These are phyloP conservation scores for Campoplex nolae DNA, from an alignment of 2,888 invertebrate species.

Conservation along the genomic window DNA sequence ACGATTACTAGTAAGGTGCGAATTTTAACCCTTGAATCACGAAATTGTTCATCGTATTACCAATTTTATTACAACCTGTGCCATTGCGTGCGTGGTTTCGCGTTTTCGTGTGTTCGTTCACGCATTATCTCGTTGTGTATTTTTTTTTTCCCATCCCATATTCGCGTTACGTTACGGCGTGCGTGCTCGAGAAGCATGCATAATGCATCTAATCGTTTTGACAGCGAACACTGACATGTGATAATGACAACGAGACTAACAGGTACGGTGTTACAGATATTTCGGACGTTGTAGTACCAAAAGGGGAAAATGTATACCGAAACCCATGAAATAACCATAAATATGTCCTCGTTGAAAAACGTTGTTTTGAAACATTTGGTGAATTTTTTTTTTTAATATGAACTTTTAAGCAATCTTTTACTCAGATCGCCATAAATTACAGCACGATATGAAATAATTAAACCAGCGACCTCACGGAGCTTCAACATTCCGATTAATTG, in stretches of 20 bases:
- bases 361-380: background rate
- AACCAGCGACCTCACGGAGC: background rate
- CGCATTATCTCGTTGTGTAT: constrained; percentile 39
- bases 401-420: background rate
- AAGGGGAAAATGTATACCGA: background rate
- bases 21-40: constrained; percentile 17
- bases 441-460: background rate
- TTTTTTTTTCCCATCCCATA: background rate
- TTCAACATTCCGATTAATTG: too few species aligned
- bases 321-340: background rate
- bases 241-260: constrained; percentile 52
- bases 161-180: constrained; percentile 45
- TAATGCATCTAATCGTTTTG: constrained; percentile 62
- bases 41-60: background rate
- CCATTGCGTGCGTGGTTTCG: constrained; percentile 53
- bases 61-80: background rate
- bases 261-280: constrained; percentile 21
- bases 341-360: background rate
- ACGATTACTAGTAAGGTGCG: background rate
- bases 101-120: constrained; percentile 44
- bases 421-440: background rate
- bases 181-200: constrained; percentile 59
- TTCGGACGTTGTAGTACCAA: background rate
- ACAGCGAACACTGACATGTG: constrained; percentile 56
- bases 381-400: background rate